A percentile compares a stretch with the other conserved stretches of the same genome.
Evolutionary conservation across 2,113 vertebrate species (phyloP).

Genomic region (Catagonus wagneri): DNA sequence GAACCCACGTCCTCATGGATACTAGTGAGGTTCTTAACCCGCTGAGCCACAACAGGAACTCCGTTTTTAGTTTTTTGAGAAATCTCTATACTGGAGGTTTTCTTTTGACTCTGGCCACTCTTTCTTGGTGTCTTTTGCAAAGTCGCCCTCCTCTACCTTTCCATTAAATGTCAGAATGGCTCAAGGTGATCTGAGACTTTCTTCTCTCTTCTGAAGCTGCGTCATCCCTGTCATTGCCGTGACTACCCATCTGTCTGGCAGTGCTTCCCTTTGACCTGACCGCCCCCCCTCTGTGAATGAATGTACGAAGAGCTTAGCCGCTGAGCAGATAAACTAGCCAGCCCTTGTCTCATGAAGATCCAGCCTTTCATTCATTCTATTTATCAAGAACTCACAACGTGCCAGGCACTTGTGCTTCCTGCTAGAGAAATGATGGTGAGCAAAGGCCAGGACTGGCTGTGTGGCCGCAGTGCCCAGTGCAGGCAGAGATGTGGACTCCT

Average conservation of each 20-base stretch:
- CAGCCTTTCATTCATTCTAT: not conserved
- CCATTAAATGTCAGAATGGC: fast-evolving
- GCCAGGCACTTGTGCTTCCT: no score
- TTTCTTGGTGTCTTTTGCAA: not conserved
- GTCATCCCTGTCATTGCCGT: no score
- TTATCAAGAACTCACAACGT: no score
- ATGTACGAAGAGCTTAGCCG: not conserved
- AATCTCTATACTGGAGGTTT: no score
- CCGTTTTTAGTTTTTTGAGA: no score
- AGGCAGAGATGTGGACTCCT: no score
- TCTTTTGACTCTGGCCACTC: not conserved
- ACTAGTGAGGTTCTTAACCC: no score
- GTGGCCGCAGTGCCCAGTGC: no score
- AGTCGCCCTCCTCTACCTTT: not conserved
- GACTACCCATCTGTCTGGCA: fast-evolving
- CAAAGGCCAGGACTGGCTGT: no score
- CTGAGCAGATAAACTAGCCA: not conserved
- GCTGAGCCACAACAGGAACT: no score
- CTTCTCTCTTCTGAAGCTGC: not conserved
- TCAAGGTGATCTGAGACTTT: fast-evolving
- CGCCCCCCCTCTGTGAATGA: not conserved
- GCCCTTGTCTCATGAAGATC: not conserved
- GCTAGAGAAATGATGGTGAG: no score
- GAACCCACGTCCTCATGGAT: no score
- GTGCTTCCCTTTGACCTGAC: not conserved